Evolutionary conservation across 1,140 invertebrate species (phyloP).

Genomic region (Leptopilina boulardi): DNA sequence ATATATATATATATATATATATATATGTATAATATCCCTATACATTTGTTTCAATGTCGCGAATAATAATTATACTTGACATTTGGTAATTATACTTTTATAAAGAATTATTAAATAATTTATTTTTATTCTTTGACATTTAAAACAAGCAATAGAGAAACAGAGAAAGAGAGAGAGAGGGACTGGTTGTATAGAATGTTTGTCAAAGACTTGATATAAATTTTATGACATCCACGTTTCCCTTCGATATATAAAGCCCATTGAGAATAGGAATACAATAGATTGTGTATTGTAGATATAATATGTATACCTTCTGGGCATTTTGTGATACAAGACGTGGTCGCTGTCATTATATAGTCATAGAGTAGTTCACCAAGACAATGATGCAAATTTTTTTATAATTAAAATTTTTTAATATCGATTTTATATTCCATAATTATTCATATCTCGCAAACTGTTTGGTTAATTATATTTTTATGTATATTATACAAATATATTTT

Average conservation of each 20-base stretch:
- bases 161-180: not conserved
- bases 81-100: not conserved
- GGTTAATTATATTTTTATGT: no score
- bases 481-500: not conserved
- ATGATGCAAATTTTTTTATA: not conserved
- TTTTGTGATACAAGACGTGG: not conserved
- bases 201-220: not conserved
- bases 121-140: conserved; percentile 1
- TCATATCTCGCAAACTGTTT: not conserved
- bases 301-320: not conserved
- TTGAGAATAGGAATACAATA: conserved; percentile 21
- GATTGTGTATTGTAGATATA: not conserved
- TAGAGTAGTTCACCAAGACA: not conserved
- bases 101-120: not conserved
- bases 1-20: conserved; percentile 1
- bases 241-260: conserved; percentile 4
- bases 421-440: not conserved
- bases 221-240: conserved; percentile 6
- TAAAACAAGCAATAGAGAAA: not conserved
- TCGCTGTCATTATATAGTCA: not conserved
- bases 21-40: not conserved
- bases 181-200: not conserved
- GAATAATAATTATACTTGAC: not conserved
- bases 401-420: not conserved
- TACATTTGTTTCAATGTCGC: not conserved